These are phyloP conservation scores for Heliothis virescens DNA, from an alignment of 1,140 invertebrate genomes.

Conservation along the genomic window DNA sequence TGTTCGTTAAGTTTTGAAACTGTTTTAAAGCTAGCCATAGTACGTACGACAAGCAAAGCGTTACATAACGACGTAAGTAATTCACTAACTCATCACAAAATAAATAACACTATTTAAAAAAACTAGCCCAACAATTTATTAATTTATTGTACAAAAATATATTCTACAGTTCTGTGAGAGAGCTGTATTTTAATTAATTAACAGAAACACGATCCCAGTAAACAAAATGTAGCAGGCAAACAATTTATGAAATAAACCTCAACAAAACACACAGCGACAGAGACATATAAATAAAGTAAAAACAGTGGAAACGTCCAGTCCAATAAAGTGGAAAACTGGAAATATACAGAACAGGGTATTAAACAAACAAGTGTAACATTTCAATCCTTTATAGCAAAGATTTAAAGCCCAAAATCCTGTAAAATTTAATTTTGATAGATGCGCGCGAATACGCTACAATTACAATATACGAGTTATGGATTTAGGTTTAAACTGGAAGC, in stretches of 20 bases:
- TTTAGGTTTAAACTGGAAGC: conserved; percentile 9
- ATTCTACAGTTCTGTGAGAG: no score
- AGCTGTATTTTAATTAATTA: not conserved
- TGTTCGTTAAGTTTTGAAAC: no score
- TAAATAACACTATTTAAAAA: no score
- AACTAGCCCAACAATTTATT: no score
- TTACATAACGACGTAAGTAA: no score
- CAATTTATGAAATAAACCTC: conserved; percentile 35
- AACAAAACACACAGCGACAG: conserved; percentile 32
- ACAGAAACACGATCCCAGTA: not conserved
- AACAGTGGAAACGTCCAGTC: conserved; percentile 33
- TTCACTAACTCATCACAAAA: no score
- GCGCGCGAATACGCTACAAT: conserved; percentile 49
- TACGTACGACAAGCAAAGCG: no score
- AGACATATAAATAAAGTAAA: conserved; percentile 49
- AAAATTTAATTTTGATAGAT: conserved; percentile 65
- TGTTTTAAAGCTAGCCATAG: no score
- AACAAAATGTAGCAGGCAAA: not conserved
- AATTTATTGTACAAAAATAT: no score
- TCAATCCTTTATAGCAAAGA: conserved; percentile 54
- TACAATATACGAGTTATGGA: conserved; percentile 37
- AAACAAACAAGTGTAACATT: conserved; percentile 49
- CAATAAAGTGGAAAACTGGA: conserved; percentile 48
- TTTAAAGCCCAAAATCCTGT: conserved; percentile 58
- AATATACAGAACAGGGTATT: conserved; percentile 41